phyloP scores from a whole-genome alignment of 2,113 vertebrate species.

The Pungitius pungitius region DNA sequence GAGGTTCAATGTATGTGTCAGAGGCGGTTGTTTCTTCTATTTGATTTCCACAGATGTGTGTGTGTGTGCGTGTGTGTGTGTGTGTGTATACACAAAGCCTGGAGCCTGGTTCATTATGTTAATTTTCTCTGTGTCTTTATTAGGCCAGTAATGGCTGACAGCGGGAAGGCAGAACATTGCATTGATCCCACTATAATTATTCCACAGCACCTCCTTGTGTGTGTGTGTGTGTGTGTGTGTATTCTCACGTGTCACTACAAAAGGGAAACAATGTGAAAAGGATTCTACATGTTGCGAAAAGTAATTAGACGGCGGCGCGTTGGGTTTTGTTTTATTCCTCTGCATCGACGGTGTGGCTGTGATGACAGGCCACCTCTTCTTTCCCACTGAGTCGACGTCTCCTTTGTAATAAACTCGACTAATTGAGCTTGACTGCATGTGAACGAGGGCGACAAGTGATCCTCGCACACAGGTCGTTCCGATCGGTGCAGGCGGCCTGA shows the following conservation, averaged over 20 bases:
- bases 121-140: slow-evolving; percentile 62
- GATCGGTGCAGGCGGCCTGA: neutral
- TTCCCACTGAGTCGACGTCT: slow-evolving; percentile 13
- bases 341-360: neutral
- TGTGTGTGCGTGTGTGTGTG: slow-evolving; percentile 21
- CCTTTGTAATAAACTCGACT: slow-evolving; percentile 17
- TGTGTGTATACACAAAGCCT: slow-evolving; percentile 32
- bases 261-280: slow-evolving; percentile 6
- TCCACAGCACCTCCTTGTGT: slow-evolving; percentile 26
- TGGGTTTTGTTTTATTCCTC: neutral
- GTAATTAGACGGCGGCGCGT: neutral
- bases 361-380: neutral
- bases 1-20: slow-evolving; percentile 15
- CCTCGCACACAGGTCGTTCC: neutral
- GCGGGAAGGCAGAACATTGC: slow-evolving; percentile 57
- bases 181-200: slow-evolving; percentile 65
- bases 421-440: slow-evolving; percentile 19
- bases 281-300: slow-evolving; percentile 1
- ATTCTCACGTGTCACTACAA: neutral
- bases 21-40: slow-evolving; percentile 5
- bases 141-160: slow-evolving; percentile 62
- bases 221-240: neutral
- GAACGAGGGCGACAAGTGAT: slow-evolving; percentile 30
- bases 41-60: slow-evolving; percentile 23
- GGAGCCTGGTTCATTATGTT: slow-evolving; percentile 58